Percentiles rank a stretch among this genome's conserved stretches.
phyloP scores from a whole-genome alignment of 2,113 vertebrate genomes.

The Toxostoma redivivum region DNA sequence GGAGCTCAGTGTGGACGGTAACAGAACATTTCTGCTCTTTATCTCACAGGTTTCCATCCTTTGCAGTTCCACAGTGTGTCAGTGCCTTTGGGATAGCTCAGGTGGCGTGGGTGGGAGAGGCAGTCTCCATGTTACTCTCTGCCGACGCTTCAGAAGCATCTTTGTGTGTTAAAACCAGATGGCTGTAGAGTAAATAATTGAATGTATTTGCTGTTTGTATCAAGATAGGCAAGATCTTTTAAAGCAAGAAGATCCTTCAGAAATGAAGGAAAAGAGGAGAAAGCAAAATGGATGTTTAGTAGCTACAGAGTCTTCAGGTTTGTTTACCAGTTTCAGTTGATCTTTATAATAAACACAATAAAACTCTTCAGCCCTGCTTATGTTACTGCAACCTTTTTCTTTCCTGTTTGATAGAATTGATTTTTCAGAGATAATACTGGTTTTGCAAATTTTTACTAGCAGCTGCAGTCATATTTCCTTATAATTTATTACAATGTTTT shows the following conservation, averaged over 20 bases:
- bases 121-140: background rate
- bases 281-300: background rate
- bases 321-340: background rate
- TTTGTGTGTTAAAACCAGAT: background rate
- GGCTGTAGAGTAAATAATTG: background rate
- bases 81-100: background rate
- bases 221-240: background rate
- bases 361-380: background rate
- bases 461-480: background rate
- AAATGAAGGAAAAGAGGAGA: background rate
- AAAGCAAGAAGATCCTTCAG: background rate
- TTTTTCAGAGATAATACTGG: background rate
- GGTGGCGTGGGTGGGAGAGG: background rate
- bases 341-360: background rate
- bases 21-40: background rate
- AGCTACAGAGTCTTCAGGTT: background rate
- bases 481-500: background rate
- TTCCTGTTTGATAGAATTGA: background rate
- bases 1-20: rapidly evolving
- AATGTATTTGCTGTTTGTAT: background rate
- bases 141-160: background rate
- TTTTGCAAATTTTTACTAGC: background rate
- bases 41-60: rapidly evolving
- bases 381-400: background rate
- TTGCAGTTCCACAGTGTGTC: background rate